phyloP scores from a whole-genome alignment of 30 jellyfish, hydroid and myxozoan species.

The Aurelia coerulea region DNA sequence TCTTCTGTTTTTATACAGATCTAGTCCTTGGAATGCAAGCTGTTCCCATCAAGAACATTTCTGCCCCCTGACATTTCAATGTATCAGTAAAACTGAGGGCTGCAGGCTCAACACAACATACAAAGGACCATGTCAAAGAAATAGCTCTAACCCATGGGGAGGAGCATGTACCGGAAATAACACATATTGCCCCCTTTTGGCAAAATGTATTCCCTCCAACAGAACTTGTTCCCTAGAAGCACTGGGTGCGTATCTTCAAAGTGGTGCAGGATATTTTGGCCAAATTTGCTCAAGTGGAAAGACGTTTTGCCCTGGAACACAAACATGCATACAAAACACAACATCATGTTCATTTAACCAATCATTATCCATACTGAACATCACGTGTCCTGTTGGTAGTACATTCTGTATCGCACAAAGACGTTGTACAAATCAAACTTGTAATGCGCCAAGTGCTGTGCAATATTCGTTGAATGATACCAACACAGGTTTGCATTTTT shows the following conservation, averaged over 20 bases:
- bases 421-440: slow-evolving; percentile 12
- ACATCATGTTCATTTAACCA: slow-evolving; percentile 14
- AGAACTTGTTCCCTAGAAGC: slow-evolving; percentile 17
- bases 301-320: slow-evolving; percentile 52
- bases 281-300: slow-evolving; percentile 1
- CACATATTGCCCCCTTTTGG: slow-evolving; percentile 51
- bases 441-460: slow-evolving; percentile 7
- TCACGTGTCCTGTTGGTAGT: slow-evolving; percentile 19
- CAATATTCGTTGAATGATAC: slow-evolving; percentile 4
- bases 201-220: slow-evolving; percentile 24
- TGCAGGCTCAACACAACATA: slow-evolving; percentile 38
- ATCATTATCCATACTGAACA: slow-evolving; percentile 29
- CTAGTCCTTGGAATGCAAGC: slow-evolving; percentile 48
- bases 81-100: slow-evolving; percentile 10
- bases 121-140: slow-evolving; percentile 21
- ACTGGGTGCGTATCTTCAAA: slow-evolving; percentile 8
- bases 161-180: background rate
- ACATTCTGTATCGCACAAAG: slow-evolving; percentile 37
- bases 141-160: slow-evolving; percentile 46
- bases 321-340: slow-evolving; percentile 22
- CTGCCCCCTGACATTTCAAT: slow-evolving; percentile 48
- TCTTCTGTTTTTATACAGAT: background rate
- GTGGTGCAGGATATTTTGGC: slow-evolving; percentile 28
- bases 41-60: slow-evolving; percentile 31
- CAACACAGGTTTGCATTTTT: slow-evolving; percentile 18